Evolutionary conservation across 2,797 vertebrate species (phyloP), one percentile per base, ranked within the genome.

Genomic region (Neosalanx taihuensis): DNA sequence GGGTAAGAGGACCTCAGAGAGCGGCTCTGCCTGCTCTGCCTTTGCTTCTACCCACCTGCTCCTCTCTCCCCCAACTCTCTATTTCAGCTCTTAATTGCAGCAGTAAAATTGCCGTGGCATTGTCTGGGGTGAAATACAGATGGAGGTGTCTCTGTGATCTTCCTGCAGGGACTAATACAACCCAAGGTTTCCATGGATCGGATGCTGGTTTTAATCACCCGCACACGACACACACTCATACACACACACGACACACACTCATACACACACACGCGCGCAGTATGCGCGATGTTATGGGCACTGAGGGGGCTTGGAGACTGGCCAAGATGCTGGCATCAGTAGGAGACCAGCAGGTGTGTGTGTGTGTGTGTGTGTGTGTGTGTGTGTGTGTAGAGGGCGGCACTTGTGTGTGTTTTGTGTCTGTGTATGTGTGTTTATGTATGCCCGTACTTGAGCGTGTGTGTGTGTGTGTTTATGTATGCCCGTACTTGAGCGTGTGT

Each of bases 171-270:
- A 87, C 77, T 70, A 73, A 69, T 83, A 76, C 15, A 29, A 69
- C 68, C 70, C 74, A 65, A 67, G 61, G 81, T 87, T 86, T 83
- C 86, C 79, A 79, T 80, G 79, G 80, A 65, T 72, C 82, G 85
- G 83, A 87, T 90, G 87, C 83, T 78, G n/a, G 83, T 85, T 90
- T 90, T 89, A 90, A 90, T 89, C 83, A 83, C 85, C 51, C 51
- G 4, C 51, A 26, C 31, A 10, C 58, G n/a, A 60, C 58, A 41
- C 76, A 72, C 63, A n/a, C n/a, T n/a, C n/a, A n/a, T n/a, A n/a
- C n/a, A n/a, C n/a, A n/a, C n/a, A n/a, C n/a, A n/a, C 64, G 5
- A 51, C 68, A 70, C 73, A 70, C 56, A 58, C 37, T 9, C 37
- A 3, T 18, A 10, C 30, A 62, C 60, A 53, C 77, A 72, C 64